A percentile compares a stretch with the other conserved stretches of the same genome.
Evolutionary conservation across 2,113 vertebrate genomes (phyloP).

Genomic region (Hemiprocne comata): DNA sequence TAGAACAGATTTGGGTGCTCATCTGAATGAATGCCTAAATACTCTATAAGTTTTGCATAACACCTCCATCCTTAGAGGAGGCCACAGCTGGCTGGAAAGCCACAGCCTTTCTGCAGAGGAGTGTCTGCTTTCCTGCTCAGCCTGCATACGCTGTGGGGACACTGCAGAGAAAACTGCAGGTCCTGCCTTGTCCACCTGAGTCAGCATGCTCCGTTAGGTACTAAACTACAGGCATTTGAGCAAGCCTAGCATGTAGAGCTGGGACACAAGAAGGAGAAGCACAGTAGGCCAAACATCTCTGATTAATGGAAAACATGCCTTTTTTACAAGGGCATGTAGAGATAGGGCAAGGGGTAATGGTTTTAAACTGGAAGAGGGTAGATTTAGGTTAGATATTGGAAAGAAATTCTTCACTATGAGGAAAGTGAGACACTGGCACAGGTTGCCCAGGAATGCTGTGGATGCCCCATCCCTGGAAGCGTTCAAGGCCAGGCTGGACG

Average conservation of each 20-base stretch:
- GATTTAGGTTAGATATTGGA: too few species aligned
- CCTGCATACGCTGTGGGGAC: rapidly evolving
- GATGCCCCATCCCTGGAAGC: too few species aligned
- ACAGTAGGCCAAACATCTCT: not conserved
- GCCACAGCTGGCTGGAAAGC: not conserved
- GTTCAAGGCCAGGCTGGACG: too few species aligned
- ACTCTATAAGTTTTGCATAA: not conserved
- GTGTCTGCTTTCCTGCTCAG: not conserved
- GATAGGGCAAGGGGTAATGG: too few species aligned
- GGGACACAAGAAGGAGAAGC: not conserved
- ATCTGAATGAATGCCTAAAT: not conserved
- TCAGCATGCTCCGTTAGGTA: too few species aligned
- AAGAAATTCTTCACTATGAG: too few species aligned
- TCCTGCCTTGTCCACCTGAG: not conserved
- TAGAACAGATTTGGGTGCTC: not conserved
- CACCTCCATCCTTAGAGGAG: not conserved
- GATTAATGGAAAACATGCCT: not conserved
- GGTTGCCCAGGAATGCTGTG: too few species aligned
- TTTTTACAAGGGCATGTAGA: too few species aligned
- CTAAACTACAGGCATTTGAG: not conserved
- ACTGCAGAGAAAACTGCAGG: too few species aligned
- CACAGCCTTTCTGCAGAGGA: not conserved
- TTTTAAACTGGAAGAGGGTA: too few species aligned
- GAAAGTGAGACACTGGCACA: too few species aligned
- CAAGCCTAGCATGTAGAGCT: not conserved